Percentiles rank a stretch among this genome's conserved stretches.
Conservation (phyloP, 2,797 vertebrate species). For the Decapterus maruadsi region DNA sequence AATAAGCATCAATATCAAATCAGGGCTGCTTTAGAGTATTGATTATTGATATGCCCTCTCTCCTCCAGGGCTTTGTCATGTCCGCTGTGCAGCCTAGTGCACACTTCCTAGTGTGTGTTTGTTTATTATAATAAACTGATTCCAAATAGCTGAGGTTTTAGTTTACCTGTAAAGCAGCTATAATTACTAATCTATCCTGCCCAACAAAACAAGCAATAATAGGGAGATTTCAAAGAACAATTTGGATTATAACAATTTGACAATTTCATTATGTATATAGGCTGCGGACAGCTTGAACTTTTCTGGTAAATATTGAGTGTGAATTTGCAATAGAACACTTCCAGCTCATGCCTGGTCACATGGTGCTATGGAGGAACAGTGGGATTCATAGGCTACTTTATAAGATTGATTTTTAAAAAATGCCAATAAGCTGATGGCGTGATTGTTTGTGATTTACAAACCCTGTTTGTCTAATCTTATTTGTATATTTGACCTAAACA, state of each 20-base stretch:
- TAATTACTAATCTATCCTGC: neutral
- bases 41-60: neutral
- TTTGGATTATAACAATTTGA: neutral
- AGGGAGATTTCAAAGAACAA: slow-evolving; percentile 1
- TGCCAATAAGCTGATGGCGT: slow-evolving; percentile 8
- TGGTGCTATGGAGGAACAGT: neutral
- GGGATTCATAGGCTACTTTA: neutral
- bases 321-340: slow-evolving; percentile 22
- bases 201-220: neutral
- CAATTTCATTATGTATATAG: slow-evolving; percentile 36
- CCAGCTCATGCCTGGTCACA: slow-evolving; percentile 9
- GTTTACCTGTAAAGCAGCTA: neutral
- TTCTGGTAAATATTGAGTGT: slow-evolving; percentile 27
- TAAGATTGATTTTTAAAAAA: neutral
- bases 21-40: slow-evolving; percentile 14
- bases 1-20: slow-evolving; percentile 10
- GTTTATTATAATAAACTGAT: neutral
- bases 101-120: slow-evolving; percentile 12
- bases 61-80: neutral
- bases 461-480: slow-evolving; percentile 9
- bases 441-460: slow-evolving; percentile 3
- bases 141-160: neutral
- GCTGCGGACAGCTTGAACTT: slow-evolving; percentile 24
- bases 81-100: neutral
- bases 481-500: neutral